Evolutionary conservation across 2,113 vertebrate species (phyloP), one percentile per base, ranked within the genome.

Genomic region (Athene cunicularia): DNA sequence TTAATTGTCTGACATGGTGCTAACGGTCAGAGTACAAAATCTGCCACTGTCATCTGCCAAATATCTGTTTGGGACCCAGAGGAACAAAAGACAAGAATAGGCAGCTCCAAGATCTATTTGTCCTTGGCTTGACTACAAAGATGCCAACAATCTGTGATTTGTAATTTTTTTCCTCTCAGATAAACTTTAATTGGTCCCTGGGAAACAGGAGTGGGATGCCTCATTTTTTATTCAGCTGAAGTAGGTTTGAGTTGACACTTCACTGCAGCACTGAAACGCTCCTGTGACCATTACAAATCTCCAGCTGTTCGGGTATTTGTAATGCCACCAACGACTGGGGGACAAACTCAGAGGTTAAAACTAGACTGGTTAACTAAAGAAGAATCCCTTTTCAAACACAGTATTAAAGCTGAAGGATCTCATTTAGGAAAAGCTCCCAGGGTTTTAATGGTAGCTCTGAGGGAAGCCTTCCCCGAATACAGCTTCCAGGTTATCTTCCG

Each of bases 61-160:
- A 53, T 37, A 41, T 39, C 60, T 73, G 20, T 41, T 53, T 89
- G 56, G 73, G 83, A 84, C 49, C 49, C 45, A 75, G 8, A 52
- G 23, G 35, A 83, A 84, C 62, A 90, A 91, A 81, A 86, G 23
- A 17, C 2, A 59, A 68, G 20, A 92, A 55, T 0, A 59, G 2
- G 14, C 39, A 74, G 27, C 56, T 93, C 84, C 73, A 87, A 81
- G 66, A 79, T 39, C 43, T 67, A 2, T 80, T 93, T 95, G 93
- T 93, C 81, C 91, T 97, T 94, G 84, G 74, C 90, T 79, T 4
- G 0, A 63, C 64, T 79, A 58, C 52, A 71, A 81, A 89, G 59
- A 67, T 47, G 30, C 30, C 73, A 96, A 55, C 23, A 49, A 41
- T 26, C 21, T 60, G 30, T 68, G 59, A 95, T 81, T 39, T 85